A percentile compares a stretch with the other conserved stretches of the same genome.
These are phyloP conservation scores for Caranx ignobilis DNA, from an alignment of 2,113 vertebrate species.

Conservation along the genomic window DNA sequence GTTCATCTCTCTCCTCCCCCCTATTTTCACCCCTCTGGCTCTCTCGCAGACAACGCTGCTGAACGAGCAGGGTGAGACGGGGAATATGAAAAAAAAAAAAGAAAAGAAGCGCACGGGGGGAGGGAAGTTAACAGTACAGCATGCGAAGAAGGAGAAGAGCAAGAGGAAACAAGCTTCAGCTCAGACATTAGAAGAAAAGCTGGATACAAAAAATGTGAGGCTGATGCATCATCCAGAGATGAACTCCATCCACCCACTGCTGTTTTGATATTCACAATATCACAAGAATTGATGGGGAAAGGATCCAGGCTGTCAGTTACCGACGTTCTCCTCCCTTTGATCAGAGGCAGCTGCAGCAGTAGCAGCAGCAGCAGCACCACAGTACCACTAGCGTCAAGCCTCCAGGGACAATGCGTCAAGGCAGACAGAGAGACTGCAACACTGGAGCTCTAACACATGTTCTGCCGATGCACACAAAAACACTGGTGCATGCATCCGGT, in stretches of 20 bases:
- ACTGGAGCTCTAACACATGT: constrained; percentile 31
- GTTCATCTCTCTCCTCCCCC: constrained; percentile 54
- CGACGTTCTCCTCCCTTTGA: neutral
- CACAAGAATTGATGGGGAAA: constrained; percentile 11
- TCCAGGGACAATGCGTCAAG: constrained; percentile 63
- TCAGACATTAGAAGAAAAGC: neutral
- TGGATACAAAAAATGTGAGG: neutral
- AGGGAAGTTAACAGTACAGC: neutral
- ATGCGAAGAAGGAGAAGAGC: constrained; percentile 21
- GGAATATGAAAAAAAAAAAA: neutral
- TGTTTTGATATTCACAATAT: constrained; percentile 12
- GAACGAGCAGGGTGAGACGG: constrained; percentile 18
- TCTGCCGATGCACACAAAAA: constrained; percentile 7
- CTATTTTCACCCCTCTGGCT: constrained; percentile 9
- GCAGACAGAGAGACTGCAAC: constrained; percentile 56
- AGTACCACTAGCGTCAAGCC: constrained; percentile 40
- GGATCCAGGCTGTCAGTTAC: constrained; percentile 41
- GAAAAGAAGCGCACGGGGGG: neutral
- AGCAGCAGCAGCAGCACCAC: constrained; percentile 22
- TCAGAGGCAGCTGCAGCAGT: constrained; percentile 2
- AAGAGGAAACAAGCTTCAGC: constrained; percentile 4
- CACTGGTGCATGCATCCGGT: neutral
- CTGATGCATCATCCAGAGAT: constrained; percentile 6
- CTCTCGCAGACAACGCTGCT: constrained; percentile 13
- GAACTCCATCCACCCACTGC: neutral